Evolutionary conservation across 2,797 vertebrate species (phyloP), one percentile per base, ranked within the genome.

Genomic region (Catostomus latipinnis): DNA sequence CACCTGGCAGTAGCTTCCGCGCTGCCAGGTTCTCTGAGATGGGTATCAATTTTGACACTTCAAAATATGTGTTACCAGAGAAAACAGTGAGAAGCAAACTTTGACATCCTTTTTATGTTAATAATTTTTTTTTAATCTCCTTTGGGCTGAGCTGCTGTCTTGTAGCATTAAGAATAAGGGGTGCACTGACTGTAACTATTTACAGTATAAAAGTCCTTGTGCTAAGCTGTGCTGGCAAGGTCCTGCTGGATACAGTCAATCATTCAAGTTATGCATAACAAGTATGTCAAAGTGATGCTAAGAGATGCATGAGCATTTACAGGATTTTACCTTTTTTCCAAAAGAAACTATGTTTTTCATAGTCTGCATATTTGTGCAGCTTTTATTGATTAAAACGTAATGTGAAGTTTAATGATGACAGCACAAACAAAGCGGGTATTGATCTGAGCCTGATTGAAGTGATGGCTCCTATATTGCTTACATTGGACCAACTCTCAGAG

Each of bases 391-490:
- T 89, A 86, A 89, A 83, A 87, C 86, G 82, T 91, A 92, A 92
- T 88, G 86, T 93, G 90, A 92, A 86, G 89, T 90, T 90, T 89
- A 88, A 91, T 86, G 86, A 86, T 81, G 78, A 80, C 83, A n/a
- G 83, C 71, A 73, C 75, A 76, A 86, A 94, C 93, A 94, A 90
- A 81, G 88, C 53, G 1, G 80, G 80, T 89, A 90, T 92, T 94
- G 90, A 95, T 82, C 68, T 6, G 58, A 86, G 82, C 79, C 79
- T 87, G 92, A 94, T 91, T 93, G 92, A 94, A 93, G 92, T 92
- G 88, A 91, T 77, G 88, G 89, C 88, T 22, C 88, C 88, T 50
- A 11, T 86, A 86, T 90, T 94, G 93, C 89, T 95, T 93, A 93
- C 88, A 85, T 91, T 94, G 90, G 93, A 90, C 81, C 84, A 1